Conservation (phyloP, 2,888 invertebrate species). For the Lithophane ornitopus region DNA sequence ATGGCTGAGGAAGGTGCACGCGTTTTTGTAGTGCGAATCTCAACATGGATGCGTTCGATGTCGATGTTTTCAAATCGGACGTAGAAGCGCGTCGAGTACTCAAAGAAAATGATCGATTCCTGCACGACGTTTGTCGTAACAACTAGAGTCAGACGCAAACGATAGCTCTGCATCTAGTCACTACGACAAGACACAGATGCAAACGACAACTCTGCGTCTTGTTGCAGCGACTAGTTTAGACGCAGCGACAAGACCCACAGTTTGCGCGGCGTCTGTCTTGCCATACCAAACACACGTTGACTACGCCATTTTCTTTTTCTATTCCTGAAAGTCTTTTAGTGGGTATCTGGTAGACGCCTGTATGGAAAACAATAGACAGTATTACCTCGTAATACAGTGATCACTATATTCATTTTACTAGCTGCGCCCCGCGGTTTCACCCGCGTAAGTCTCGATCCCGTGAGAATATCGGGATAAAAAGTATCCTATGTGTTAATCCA, state of each 20-base stretch:
- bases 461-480: too few relatives aligned
- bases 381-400: too few relatives aligned
- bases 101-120: background rate
- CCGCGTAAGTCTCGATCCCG: too few relatives aligned
- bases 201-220: background rate
- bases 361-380: too few relatives aligned
- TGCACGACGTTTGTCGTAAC: too few relatives aligned
- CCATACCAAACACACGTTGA: background rate
- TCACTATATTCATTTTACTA: too few relatives aligned
- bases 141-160: background rate
- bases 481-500: too few relatives aligned
- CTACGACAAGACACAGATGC: background rate
- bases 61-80: too few relatives aligned
- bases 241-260: background rate
- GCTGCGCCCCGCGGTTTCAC: too few relatives aligned
- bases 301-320: background rate
- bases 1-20: background rate
- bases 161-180: background rate
- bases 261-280: background rate
- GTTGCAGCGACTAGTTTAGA: background rate
- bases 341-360: too few relatives aligned
- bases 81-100: background rate
- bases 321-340: background rate
- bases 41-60: background rate
- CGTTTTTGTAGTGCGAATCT: background rate